Evolutionary conservation across 2,113 vertebrate genomes (phyloP), one percentile per base, ranked within the genome.

Genomic region (Conger conger): DNA sequence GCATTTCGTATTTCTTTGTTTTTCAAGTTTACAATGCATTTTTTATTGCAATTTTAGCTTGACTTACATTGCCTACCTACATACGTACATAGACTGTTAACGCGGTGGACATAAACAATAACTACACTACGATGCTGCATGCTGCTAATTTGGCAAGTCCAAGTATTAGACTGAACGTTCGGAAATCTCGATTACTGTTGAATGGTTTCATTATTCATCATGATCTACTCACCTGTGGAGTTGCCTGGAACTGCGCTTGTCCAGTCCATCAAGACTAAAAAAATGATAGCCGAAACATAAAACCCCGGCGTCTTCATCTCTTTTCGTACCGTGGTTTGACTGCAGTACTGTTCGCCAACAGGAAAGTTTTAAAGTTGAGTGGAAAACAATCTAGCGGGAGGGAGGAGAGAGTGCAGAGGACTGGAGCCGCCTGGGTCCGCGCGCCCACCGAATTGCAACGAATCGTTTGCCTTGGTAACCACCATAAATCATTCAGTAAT

Each of bases 151-250:
- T 63, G 18, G 20, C 23, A 63, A 63, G 57, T 63, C 27, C 20
- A 63, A 63, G 23, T 27, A 63, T 38, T 20, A 79, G 17, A 20
- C 36, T 38, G 20, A 7, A 79, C 20, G 35, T 1, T 1, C n/a
- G 30, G 18, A 63, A 33, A 45, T 76, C 36, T 42, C 33, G 40
- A 4, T 30, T 50, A 18, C 1, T 77, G 13, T 16, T 36, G 4
- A 30, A 33, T n/a, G 53, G 37, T 80, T 79, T 80, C 50, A 57
- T 60, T 45, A 13, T 30, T 36, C 42, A 27, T 45, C 33, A 82
- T 50, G 11, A 1, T 13, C 45, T 38, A 82, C 87, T 91, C 81
- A 90, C 90, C 87, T 85, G 87, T 88, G 6, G 45, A 83, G 82
- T 89, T 89, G 23, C 83, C 85, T 30, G 57, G 76, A 38, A 50